Evolutionary conservation across 1,140 invertebrate genomes (phyloP), one percentile per base, ranked within the genome.

Genomic region (Spodoptera litura): DNA sequence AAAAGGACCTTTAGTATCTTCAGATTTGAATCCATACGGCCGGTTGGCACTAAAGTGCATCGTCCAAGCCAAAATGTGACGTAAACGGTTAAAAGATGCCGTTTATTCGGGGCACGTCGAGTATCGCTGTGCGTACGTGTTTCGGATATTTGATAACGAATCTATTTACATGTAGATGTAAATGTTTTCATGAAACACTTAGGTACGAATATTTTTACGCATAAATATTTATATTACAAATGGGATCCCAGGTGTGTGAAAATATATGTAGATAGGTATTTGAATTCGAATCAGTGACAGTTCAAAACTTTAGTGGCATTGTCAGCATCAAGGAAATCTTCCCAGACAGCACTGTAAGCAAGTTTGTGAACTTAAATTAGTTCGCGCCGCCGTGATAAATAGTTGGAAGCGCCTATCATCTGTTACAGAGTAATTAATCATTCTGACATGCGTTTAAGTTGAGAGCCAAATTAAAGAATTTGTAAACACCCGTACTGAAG

Each of bases 41-140:
- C 35, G 81, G 55, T 87, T 87, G 86, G 86, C 86, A 87, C 62
- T 64, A 56, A 73, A 81, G 78, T 83, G 83, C 84, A 87, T 86
- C 79, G 74, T 44, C 58, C 52, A 78, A 72, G 86, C 86, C 86
- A 87, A 87, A 79, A 77, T 79, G 76, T 87, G 84, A 87, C 80
- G 85, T 84, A 81, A 85, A 85, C 84, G 75, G 80, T 80, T 83
- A 81, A 80, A 82, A 71, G 72, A 59, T 66, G 66, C 68, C 27
- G 61, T 68, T 61, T 83, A 86, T 86, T 87, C 83, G 38, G 77
- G 71, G 66, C 86, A 80, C 83, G 82, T 83, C 55, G 53, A 80
- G 74, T 83, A 83, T 86, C 73, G 80, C 78, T 78, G 80, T 81
- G 79, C 77, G 83, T 72, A 83, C 85, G 85, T 84, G 83, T 72